Percentiles rank a stretch among this genome's conserved stretches.
Conservation (phyloP, 2,888 invertebrate genomes). For the Parascotia fuliginaria region DNA sequence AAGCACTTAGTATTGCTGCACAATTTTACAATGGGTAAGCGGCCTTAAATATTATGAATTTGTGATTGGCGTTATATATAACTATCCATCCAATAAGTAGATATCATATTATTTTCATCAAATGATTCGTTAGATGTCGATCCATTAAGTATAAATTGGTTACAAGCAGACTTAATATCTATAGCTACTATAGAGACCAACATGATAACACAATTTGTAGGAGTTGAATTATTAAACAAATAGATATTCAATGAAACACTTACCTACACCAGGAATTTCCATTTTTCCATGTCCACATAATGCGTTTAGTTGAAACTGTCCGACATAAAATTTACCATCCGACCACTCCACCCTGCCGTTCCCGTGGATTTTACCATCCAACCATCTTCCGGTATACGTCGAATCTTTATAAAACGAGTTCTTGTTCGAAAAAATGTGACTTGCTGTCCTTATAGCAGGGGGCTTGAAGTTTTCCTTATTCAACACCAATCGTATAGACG, state of each 20-base stretch:
- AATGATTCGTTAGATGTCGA: too few species aligned
- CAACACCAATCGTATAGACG: conserved; percentile 89
- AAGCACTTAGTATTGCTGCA: too few species aligned
- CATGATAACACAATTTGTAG: too few species aligned
- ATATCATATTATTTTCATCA: too few species aligned
- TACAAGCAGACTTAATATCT: too few species aligned
- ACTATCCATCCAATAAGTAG: too few species aligned
- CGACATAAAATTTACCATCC: conserved; percentile 92
- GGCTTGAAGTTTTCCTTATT: conserved; percentile 88
- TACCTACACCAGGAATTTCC: conserved; percentile 87
- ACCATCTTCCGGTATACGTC: conserved; percentile 93
- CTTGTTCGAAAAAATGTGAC: conserved; percentile 89
- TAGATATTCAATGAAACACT: conserved; percentile 44
- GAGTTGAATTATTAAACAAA: too few species aligned
- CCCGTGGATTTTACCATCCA: conserved; percentile 93
- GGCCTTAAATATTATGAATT: too few species aligned
- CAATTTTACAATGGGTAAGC: too few species aligned
- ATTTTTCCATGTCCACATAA: conserved; percentile 90
- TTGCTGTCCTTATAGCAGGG: conserved; percentile 89
- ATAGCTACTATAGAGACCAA: too few species aligned
- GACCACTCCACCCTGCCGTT: conserved; percentile 93
- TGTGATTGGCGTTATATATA: too few species aligned
- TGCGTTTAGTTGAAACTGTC: conserved; percentile 91
- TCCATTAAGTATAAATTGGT: too few species aligned
- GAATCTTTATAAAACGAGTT: conserved; percentile 90